Evolutionary conservation across 1,140 invertebrate genomes (phyloP).

Genomic region (Drosophila albomicans): DNA sequence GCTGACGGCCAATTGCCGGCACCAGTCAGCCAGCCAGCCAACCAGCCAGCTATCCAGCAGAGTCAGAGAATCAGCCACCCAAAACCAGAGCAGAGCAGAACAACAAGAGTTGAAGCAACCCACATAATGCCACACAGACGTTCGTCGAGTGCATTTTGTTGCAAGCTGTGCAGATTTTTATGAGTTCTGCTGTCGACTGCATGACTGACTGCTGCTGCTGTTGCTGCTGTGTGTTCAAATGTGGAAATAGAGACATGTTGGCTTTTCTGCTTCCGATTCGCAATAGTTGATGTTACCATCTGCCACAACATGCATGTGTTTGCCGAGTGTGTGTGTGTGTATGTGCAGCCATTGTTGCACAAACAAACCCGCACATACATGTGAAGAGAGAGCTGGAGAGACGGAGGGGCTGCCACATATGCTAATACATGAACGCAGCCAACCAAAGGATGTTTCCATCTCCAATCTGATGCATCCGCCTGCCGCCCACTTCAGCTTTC

Average conservation of each 20-base stretch:
- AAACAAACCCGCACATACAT: constrained; percentile 50
- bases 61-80: not conserved
- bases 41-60: not conserved
- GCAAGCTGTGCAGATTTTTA: constrained; percentile 70
- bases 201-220: constrained; percentile 52
- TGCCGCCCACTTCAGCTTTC: constrained; percentile 11
- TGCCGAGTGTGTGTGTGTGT: constrained; percentile 10
- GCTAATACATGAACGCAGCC: constrained; percentile 74
- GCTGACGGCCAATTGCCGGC: constrained; percentile 63
- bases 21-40: not conserved
- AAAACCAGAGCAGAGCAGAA: not conserved
- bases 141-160: constrained; percentile 69
- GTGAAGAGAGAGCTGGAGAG: not conserved
- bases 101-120: not conserved
- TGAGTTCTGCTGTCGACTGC: constrained; percentile 51
- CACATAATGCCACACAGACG: constrained; percentile 26
- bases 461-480: constrained; percentile 12
- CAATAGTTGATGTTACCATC: constrained; percentile 65
- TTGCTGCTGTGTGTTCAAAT: constrained; percentile 58
- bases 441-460: constrained; percentile 53
- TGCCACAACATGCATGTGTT: constrained; percentile 33
- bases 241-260: constrained; percentile 81
- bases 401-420: constrained; percentile 64
- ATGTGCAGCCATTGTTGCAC: constrained; percentile 49
- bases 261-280: constrained; percentile 78